phyloP scores from a whole-genome alignment of 2,113 vertebrate species.

The Sander lucioperca region DNA sequence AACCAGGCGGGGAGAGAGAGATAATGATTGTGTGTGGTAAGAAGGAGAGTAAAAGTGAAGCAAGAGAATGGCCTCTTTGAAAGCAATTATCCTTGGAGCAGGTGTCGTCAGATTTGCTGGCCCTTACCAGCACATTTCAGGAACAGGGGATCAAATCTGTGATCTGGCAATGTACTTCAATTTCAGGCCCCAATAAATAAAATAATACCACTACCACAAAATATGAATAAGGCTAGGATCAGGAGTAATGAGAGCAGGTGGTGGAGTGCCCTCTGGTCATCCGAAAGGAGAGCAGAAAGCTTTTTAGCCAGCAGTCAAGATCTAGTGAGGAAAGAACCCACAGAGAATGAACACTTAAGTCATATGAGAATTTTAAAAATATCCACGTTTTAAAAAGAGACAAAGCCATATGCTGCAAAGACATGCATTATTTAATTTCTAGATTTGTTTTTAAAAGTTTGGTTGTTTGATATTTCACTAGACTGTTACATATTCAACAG shows the following conservation, averaged over 20 bases:
- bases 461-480: neutral
- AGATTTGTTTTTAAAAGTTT: neutral
- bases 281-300: constrained; percentile 11
- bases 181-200: constrained; percentile 48
- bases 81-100: constrained; percentile 68
- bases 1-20: neutral
- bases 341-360: neutral
- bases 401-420: neutral
- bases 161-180: constrained; percentile 42
- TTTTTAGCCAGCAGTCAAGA: neutral
- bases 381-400: neutral
- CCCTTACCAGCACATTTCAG: constrained; percentile 23
- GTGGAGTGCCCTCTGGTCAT: constrained; percentile 23
- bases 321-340: neutral
- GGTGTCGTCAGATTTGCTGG: constrained; percentile 51
- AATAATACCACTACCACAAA: constrained; percentile 32
- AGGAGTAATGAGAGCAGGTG: constrained; percentile 33
- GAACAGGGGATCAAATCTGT: constrained; percentile 48
- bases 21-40: neutral
- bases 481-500: no score
- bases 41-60: neutral
- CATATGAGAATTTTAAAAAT: neutral
- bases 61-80: constrained; percentile 36
- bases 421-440: neutral
- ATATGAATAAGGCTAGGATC: constrained; percentile 29